Conservation (phyloP, 2,888 invertebrate species). For the Pachycephus smyrnensis region DNA sequence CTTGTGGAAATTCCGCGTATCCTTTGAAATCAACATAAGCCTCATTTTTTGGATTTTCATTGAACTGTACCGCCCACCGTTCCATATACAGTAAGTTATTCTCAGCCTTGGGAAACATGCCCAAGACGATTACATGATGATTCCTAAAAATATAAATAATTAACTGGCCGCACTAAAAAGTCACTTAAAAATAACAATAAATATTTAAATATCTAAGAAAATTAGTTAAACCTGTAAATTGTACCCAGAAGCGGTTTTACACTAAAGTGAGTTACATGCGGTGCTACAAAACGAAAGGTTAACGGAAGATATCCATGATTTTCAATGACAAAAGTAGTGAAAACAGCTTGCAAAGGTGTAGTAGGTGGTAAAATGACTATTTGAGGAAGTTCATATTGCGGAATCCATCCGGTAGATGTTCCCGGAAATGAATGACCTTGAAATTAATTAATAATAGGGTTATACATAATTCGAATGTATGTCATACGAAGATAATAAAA, state of each 20-base stretch:
- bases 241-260: conserved; percentile 67
- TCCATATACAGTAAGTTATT: conserved; percentile 60
- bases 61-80: conserved; percentile 66
- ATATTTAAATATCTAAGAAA: conserved; percentile 1
- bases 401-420: conserved; percentile 41
- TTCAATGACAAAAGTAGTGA: conserved; percentile 63
- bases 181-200: neutral
- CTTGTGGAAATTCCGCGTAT: conserved; percentile 59
- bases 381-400: conserved; percentile 53
- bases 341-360: conserved; percentile 45
- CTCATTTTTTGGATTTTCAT: conserved; percentile 58
- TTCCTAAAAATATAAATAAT: conserved; percentile 35
- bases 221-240: conserved; percentile 47
- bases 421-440: conserved; percentile 48
- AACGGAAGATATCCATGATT: conserved; percentile 63
- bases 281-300: conserved; percentile 65
- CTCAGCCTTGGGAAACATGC: conserved; percentile 53
- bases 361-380: conserved; percentile 56
- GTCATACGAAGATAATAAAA: neutral
- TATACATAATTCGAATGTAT: neutral
- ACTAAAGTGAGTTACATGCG: conserved; percentile 59
- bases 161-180: neutral
- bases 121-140: conserved; percentile 62
- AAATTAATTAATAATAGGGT: neutral
- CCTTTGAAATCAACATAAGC: conserved; percentile 63